phyloP scores from a whole-genome alignment of 2,797 vertebrate species.

The Hippocampus kuda region DNA sequence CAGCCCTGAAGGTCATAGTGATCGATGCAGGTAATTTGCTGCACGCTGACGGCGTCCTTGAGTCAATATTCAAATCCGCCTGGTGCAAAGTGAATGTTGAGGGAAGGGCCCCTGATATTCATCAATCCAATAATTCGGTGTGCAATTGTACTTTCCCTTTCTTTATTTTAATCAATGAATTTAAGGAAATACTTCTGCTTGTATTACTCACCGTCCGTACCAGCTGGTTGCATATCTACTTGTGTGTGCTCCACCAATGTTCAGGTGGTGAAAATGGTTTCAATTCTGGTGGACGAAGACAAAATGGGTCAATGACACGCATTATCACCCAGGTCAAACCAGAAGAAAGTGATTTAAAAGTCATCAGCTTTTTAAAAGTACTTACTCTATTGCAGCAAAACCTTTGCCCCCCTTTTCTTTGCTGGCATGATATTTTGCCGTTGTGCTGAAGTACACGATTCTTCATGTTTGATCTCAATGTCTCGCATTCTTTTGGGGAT shows the following conservation, averaged over 20 bases:
- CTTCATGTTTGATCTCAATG: not conserved
- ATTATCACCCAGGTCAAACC: not conserved
- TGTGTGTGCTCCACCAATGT: not conserved
- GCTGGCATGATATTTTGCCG: not conserved
- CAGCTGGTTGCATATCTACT: not conserved
- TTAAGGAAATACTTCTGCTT: not conserved
- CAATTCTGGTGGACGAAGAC: not conserved
- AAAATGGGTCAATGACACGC: not conserved
- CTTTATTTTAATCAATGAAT: not conserved
- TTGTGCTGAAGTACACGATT: not conserved
- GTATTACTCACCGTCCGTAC: not conserved
- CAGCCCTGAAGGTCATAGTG: constrained; percentile 25
- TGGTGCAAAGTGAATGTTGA: not conserved
- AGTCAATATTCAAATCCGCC: constrained; percentile 22
- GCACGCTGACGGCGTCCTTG: constrained; percentile 15
- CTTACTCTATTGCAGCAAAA: not conserved
- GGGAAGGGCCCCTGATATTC: not conserved
- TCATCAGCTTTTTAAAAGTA: too few relatives aligned
- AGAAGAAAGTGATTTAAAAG: not conserved
- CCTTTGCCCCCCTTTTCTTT: not conserved
- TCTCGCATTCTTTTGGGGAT: not conserved
- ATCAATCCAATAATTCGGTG: not conserved
- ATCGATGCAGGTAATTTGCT: constrained; percentile 21
- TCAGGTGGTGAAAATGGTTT: not conserved
- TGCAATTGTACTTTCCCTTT: not conserved